Evolutionary conservation across 2,113 vertebrate genomes (phyloP), one percentile per base, ranked within the genome.

Genomic region (Bucco capensis): DNA sequence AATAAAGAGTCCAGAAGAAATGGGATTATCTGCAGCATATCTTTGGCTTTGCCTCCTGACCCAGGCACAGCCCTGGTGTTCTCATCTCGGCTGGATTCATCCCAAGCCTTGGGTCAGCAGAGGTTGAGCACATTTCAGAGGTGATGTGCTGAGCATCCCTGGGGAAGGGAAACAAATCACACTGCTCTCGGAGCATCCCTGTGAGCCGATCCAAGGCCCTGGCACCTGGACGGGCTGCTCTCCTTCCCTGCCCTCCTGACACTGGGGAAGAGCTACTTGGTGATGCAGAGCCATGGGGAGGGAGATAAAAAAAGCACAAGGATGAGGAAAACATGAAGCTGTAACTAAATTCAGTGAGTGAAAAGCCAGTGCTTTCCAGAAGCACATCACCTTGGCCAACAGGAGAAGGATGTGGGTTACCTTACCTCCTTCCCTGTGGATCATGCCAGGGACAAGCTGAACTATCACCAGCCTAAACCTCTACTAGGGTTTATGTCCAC

Each of bases 1-100:
- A 93, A 92, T 77, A 94, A 95, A 88, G 83, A 30, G 85, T 93
- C 84, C 53, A 88, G 62, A 73, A 93, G 61, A 69, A 90, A 89
- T 5, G 22, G 69, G 81, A 89, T 33, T 27, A 76, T 84, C 83
- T 13, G 0, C 83, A 58, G 69, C 5, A 0, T 47, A 17, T 75
- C 90, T 88, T 42, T 33, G 12, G 50, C 57, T 92, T 71, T 54
- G 88, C 47, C 54, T 51, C 53, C 35, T 66, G 67, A 70, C 72
- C 47, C 35, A 21, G 84, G 58, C 7, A 1, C 54, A 71, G 79
- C 64, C 57, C 33, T n/a, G 57, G 27, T 3, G 5, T 61, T 53
- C 70, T 60, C 87, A 50, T 25, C 57, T 50, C 2, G 0, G 44
- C 83, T 89, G 91, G 86, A 88, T 35, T 67, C 12, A 3, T 44